Evolutionary conservation across 1,140 invertebrate species (phyloP).

Genomic region (Platorchestia sp.): DNA sequence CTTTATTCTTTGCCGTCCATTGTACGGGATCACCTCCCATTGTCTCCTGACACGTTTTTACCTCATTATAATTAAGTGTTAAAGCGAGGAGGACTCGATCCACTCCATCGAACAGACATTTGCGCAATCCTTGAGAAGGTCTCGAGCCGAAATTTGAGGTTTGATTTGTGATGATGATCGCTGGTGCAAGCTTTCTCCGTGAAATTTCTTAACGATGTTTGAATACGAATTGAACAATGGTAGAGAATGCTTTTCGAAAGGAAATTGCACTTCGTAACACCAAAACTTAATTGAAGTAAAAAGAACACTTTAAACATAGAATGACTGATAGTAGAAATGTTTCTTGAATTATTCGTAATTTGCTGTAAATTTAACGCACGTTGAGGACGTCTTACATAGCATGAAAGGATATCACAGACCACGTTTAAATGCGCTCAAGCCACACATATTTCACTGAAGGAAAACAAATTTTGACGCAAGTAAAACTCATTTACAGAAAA

Average conservation of each 20-base stretch:
- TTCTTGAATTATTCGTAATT: too few species aligned
- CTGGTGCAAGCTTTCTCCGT: neutral
- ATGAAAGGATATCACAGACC: too few species aligned
- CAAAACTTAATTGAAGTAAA: too few species aligned
- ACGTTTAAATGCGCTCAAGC: too few species aligned
- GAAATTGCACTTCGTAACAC: neutral
- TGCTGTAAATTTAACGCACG: too few species aligned
- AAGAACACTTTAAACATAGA: too few species aligned
- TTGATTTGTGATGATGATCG: neutral
- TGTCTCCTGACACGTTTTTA: neutral
- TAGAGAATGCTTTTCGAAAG: neutral
- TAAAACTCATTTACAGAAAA: too few species aligned
- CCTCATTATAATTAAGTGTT: constrained; percentile 3
- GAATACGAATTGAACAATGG: neutral
- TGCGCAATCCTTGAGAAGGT: neutral
- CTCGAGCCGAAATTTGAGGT: neutral
- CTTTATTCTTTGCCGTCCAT: neutral
- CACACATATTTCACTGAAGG: too few species aligned
- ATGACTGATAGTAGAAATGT: too few species aligned
- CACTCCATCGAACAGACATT: neutral
- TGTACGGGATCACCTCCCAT: constrained; percentile 36
- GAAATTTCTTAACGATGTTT: neutral
- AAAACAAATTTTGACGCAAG: too few species aligned
- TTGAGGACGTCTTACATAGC: too few species aligned
- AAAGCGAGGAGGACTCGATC: constrained; percentile 18